Base-by-base conservation (phyloP, 92 coral and sea anemone genomes). In the Galaxea fascicularis region DNA sequence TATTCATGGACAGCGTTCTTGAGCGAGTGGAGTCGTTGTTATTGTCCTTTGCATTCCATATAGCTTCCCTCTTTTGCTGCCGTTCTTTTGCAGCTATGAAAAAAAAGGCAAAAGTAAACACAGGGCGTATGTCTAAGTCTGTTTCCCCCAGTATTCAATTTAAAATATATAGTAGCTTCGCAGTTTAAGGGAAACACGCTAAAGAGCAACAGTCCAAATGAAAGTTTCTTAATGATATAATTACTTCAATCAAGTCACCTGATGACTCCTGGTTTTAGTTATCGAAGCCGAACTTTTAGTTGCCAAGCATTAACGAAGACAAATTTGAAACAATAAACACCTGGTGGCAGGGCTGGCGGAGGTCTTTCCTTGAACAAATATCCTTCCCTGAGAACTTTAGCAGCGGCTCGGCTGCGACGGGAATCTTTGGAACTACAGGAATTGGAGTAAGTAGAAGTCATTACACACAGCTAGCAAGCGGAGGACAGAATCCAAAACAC, bases 381-480 rank as follows among this genome's bases (percentile, higher is more conserved):
- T 68, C 92, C 92, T 54, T 90, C 90, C 72, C 75, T 75, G 17
- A 86, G 79, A 44, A 76, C 90, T 80, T 80, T 80, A 20, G 78
- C 93, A 22, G 93, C 93, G 20, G 87, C 90, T 17, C 83, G 90
- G 83, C 77, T 86, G 28, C 90, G 77, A 21, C 86, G 87, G 0
- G 80, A 74, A 44, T 90, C 93, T 62, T 74, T 90, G 10, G 83
- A 68, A 41, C 90, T 89, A 28, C 26, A 51, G 56, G 39, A 88
- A 4, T 56, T 72, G 16, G 49, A 58, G 18, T 28, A 65, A 28
- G 16, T 30, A 59, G 65, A 60, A 80, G 39, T 54, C 77, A 56
- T 29, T 46, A 64, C 25, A 66, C 54, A 46, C 75, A 65, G 66
- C 28, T 30, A 4, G 27, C 17, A 44, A 21, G 16, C 3, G 68